A percentile compares a stretch with the other conserved stretches of the same genome.
Conservation (phyloP, 2,113 vertebrate genomes). For the Stegastes partitus region DNA sequence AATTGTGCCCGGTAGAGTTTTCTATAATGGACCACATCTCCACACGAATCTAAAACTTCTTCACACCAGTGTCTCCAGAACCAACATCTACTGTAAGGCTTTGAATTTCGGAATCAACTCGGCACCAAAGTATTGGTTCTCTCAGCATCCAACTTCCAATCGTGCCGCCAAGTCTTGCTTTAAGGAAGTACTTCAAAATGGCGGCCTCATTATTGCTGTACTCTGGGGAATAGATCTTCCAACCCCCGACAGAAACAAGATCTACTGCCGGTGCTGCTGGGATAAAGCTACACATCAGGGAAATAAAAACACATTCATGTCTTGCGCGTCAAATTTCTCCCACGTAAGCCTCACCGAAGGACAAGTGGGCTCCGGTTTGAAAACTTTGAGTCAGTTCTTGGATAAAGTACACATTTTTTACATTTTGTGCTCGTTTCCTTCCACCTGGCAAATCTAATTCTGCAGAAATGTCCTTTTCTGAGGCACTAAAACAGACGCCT, state of each 20-base stretch:
- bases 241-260: not conserved
- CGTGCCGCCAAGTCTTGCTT: too few relatives aligned
- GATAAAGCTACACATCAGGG: not conserved
- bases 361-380: not conserved
- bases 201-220: too few relatives aligned
- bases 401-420: not conserved
- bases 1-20: too few relatives aligned
- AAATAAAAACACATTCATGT: not conserved
- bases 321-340: not conserved
- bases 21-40: too few relatives aligned
- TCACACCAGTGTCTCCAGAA: too few relatives aligned
- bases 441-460: not conserved
- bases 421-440: not conserved
- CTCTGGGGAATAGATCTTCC: not conserved
- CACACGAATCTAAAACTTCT: too few relatives aligned
- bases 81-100: too few relatives aligned
- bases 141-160: too few relatives aligned
- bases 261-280: not conserved
- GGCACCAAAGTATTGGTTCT: too few relatives aligned
- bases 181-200: too few relatives aligned
- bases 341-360: not conserved
- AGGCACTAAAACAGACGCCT: conserved; percentile 2
- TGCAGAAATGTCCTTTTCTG: conserved; percentile 13
- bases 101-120: too few relatives aligned
- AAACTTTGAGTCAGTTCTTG: not conserved